Percentiles rank a stretch among this genome's conserved stretches.
Evolutionary conservation across 2,888 invertebrate species (phyloP).

Genomic region (Perizoma flavofasciatum): DNA sequence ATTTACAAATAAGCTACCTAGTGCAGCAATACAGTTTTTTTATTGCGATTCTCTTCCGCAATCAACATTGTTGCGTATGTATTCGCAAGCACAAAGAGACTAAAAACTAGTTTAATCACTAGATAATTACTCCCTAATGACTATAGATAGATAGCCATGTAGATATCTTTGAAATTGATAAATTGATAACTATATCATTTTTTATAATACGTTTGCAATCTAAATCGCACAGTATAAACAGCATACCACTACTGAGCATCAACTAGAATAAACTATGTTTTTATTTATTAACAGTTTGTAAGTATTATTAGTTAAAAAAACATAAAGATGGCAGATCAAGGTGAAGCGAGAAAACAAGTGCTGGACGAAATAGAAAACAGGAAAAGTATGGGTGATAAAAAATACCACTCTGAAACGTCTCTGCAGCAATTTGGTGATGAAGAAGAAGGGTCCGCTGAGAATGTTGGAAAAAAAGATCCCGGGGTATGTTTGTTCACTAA

Average conservation of each 20-base stretch:
- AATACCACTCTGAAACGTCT: slow-evolving; percentile 74
- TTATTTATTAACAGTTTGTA: neutral
- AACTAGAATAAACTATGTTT: neutral
- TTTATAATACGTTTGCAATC: slow-evolving; percentile 71
- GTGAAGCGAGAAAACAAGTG: slow-evolving; percentile 50
- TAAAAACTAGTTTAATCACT: slow-evolving; percentile 30
- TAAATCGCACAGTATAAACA: slow-evolving; percentile 56
- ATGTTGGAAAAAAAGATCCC: slow-evolving; percentile 51
- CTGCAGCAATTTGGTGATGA: slow-evolving; percentile 65
- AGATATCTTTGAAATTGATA: slow-evolving; percentile 54
- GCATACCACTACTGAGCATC: slow-evolving; percentile 4
- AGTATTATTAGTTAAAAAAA: slow-evolving; percentile 19
- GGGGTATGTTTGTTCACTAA: slow-evolving; percentile 57
- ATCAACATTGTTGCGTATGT: neutral
- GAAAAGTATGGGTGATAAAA: slow-evolving; percentile 67
- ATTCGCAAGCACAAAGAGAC: slow-evolving; percentile 35
- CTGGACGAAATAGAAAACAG: slow-evolving; percentile 64
- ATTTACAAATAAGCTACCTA: too few relatives aligned
- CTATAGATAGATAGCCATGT: slow-evolving; percentile 36
- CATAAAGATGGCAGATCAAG: slow-evolving; percentile 55
- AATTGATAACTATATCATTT: slow-evolving; percentile 59
- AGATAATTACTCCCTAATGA: slow-evolving; percentile 60
- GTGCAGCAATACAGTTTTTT: too few relatives aligned
- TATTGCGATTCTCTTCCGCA: too few relatives aligned
- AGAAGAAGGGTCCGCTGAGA: slow-evolving; percentile 46